A percentile compares a stretch with the other conserved stretches of the same genome.
Evolutionary conservation across 1,140 invertebrate species (phyloP).

Genomic region (Laupala kohalensis): DNA sequence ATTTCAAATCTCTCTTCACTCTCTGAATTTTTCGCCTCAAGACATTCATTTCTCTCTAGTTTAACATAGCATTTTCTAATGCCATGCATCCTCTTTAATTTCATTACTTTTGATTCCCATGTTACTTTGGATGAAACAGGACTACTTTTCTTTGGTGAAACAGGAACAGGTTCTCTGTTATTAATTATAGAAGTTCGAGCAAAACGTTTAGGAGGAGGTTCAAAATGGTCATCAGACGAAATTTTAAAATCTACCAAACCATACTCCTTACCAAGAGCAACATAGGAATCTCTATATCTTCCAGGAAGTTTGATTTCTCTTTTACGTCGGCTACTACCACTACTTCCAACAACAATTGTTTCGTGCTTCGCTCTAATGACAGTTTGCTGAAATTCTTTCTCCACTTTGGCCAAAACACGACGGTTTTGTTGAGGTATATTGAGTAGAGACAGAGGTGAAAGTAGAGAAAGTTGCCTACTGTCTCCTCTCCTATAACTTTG

Average conservation of each 20-base stretch:
- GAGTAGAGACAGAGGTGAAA: neutral
- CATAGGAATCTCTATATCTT: conserved; percentile 26
- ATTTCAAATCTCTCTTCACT: neutral
- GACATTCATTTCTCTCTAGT: neutral
- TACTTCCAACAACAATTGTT: conserved; percentile 27
- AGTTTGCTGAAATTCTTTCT: conserved; percentile 31
- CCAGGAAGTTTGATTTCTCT: conserved; percentile 25
- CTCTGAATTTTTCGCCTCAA: neutral
- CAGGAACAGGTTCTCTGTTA: neutral
- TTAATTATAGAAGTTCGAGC: neutral
- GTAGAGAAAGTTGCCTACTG: neutral
- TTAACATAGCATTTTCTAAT: neutral
- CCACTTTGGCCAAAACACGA: conserved; percentile 26
- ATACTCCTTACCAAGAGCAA: conserved; percentile 9
- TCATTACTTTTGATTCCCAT: neutral
- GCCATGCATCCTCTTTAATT: neutral
- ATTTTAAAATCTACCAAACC: conserved; percentile 19
- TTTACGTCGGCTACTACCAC: conserved; percentile 20
- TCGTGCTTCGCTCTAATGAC: conserved; percentile 28
- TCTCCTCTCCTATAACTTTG: neutral
- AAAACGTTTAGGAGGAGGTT: neutral
- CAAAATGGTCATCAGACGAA: conserved; percentile 14
- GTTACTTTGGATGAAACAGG: neutral
- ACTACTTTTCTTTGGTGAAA: neutral
- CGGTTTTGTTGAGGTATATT: neutral